These are phyloP conservation scores for Corythornis vintsioides DNA, from an alignment of 2,113 vertebrate species.

Conservation along the genomic window DNA sequence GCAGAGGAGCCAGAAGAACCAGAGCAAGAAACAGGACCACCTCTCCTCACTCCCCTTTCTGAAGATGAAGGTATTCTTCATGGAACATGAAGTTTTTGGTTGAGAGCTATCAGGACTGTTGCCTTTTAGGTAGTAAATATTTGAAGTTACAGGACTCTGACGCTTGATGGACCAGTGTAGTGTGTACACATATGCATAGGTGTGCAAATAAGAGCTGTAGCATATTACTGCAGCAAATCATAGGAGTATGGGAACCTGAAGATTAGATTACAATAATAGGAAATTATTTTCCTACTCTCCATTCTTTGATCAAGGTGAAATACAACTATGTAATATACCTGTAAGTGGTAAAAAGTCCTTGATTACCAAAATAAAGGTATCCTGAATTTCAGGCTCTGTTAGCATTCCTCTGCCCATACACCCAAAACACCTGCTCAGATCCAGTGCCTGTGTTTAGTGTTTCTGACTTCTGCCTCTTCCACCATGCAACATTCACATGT, in stretches of 20 bases:
- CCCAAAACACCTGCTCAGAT: neutral
- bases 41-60: slow-evolving; percentile 88
- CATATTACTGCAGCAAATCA: neutral
- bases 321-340: neutral
- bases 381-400: neutral
- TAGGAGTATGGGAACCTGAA: neutral
- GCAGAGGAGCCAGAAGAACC: slow-evolving; percentile 78
- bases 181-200: neutral
- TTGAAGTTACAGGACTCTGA: neutral
- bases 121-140: neutral
- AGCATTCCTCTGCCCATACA: neutral
- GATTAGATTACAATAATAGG: neutral
- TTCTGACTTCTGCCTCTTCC: too few species aligned
- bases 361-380: neutral
- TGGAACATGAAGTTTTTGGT: neutral
- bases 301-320: neutral
- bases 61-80: slow-evolving; percentile 87
- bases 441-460: neutral
- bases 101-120: neutral
- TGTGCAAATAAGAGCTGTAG: neutral
- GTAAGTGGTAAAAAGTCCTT: neutral
- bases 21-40: slow-evolving; percentile 88
- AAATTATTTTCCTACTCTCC: neutral
- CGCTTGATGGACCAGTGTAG: neutral
- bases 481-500: too few species aligned